A percentile compares a stretch with the other conserved stretches of the same genome.
Conservation (phyloP, 2,888 invertebrate species). For the Odontocerum albicorne region DNA sequence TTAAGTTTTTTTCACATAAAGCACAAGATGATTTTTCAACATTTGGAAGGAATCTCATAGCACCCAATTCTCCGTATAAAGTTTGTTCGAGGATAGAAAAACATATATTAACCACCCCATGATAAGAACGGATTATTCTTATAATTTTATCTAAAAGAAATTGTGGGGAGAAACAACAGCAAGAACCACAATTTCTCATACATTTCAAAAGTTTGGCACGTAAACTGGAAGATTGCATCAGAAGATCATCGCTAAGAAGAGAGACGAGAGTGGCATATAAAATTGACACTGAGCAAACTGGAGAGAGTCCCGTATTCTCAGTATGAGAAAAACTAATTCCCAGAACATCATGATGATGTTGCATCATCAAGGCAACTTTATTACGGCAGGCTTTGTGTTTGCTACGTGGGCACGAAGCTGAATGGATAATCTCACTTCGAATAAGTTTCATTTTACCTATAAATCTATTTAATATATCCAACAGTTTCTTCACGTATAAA, state of each 20-base stretch:
- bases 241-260: constrained; percentile 51
- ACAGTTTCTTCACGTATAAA: constrained; percentile 54
- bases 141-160: constrained; percentile 54
- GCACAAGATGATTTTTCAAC: constrained; percentile 52
- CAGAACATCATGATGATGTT: constrained; percentile 62
- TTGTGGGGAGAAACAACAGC: constrained; percentile 64
- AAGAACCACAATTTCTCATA: constrained; percentile 60
- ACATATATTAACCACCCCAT: constrained; percentile 47
- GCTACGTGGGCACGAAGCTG: constrained; percentile 53
- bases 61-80: constrained; percentile 62
- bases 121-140: constrained; percentile 51
- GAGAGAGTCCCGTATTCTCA: constrained; percentile 45
- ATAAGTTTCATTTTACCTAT: constrained; percentile 60
- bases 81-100: constrained; percentile 60
- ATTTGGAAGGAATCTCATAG: constrained; percentile 40
- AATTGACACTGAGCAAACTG: constrained; percentile 59
- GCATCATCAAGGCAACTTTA: constrained; percentile 50
- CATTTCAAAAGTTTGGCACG: constrained; percentile 56
- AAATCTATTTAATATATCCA: constrained; percentile 59
- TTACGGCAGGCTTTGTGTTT: constrained; percentile 56
- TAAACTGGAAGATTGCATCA: constrained; percentile 47
- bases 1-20: constrained; percentile 44
- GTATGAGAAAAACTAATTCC: constrained; percentile 52
- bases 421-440: constrained; percentile 59
- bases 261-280: constrained; percentile 57